phyloP scores from a whole-genome alignment of 92 coral and sea anemone genomes.

The Anthopleura xanthogrammica region DNA sequence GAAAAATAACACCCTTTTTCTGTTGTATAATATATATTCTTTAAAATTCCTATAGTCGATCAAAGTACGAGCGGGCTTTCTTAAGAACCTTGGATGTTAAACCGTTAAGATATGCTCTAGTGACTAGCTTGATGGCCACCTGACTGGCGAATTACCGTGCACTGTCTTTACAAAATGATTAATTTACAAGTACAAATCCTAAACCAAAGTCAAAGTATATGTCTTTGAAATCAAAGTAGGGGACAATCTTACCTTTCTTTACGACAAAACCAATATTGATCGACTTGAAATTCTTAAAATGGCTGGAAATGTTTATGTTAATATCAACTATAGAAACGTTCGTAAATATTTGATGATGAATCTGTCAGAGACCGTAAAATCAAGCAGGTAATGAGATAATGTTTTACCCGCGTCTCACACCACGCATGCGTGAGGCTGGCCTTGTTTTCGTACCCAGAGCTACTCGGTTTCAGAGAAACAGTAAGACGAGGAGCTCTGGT shows the following conservation, averaged over 20 bases:
- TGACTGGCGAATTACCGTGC: not conserved
- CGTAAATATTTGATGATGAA: slow-evolving; percentile 29
- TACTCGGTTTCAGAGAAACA: not conserved
- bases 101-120: slow-evolving; percentile 26
- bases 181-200: not conserved
- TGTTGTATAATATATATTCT: too few relatives aligned
- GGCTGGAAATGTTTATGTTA: slow-evolving; percentile 15
- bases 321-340: not conserved
- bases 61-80: not conserved
- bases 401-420: slow-evolving; percentile 16
- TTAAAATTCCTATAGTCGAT: too few relatives aligned
- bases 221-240: not conserved
- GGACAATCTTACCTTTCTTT: slow-evolving; percentile 4
- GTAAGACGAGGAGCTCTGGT: too few relatives aligned
- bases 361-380: slow-evolving; percentile 26
- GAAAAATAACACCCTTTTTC: too few relatives aligned
- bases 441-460: not conserved
- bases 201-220: not conserved
- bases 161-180: not conserved
- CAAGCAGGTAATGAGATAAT: slow-evolving; percentile 33
- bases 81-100: not conserved
- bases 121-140: slow-evolving; percentile 27
- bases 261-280: not conserved
- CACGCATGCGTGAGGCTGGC: slow-evolving; percentile 26
- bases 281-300: slow-evolving; percentile 6